Conservation (phyloP, 2,888 invertebrate species). For the Epistrophella euchroma region DNA sequence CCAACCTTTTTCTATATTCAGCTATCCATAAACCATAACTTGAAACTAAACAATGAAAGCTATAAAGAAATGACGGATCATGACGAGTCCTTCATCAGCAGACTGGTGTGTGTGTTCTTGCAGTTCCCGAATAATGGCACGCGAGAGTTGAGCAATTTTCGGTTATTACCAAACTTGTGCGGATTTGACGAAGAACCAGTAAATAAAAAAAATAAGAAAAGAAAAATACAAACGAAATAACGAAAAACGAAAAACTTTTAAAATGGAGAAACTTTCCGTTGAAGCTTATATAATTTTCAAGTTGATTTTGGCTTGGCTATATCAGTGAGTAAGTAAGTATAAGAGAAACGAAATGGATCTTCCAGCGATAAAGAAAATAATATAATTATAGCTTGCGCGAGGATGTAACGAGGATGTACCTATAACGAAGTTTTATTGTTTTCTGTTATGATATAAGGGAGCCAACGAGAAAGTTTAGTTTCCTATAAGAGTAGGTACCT, state of each 20-base stretch:
- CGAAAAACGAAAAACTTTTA: slow-evolving; percentile 48
- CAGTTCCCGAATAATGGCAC: neutral
- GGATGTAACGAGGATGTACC: slow-evolving; percentile 48
- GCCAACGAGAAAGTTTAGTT: slow-evolving; percentile 25
- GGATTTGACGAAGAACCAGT: slow-evolving; percentile 60
- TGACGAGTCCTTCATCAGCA: neutral
- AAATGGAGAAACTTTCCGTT: slow-evolving; percentile 53
- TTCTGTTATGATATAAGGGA: slow-evolving; percentile 19
- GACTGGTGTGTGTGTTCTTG: neutral
- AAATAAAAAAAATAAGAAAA: slow-evolving; percentile 29
- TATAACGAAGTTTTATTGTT: slow-evolving; percentile 66
- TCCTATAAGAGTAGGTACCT: slow-evolving; percentile 1
- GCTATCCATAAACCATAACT: neutral
- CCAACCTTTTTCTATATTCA: neutral
- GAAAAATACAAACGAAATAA: slow-evolving; percentile 13
- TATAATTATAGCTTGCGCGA: slow-evolving; percentile 54
- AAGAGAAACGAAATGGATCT: slow-evolving; percentile 40
- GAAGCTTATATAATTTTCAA: slow-evolving; percentile 60
- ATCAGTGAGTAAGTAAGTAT: neutral
- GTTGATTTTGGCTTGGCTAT: slow-evolving; percentile 31
- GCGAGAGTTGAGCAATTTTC: slow-evolving; percentile 61
- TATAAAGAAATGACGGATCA: slow-evolving; percentile 40
- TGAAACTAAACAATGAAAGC: slow-evolving; percentile 14
- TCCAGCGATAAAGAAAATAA: slow-evolving; percentile 25
- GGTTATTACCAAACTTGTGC: slow-evolving; percentile 70